These are phyloP conservation scores for Andricus grossulariae DNA, from an alignment of 1,140 invertebrate species.

Conservation along the genomic window DNA sequence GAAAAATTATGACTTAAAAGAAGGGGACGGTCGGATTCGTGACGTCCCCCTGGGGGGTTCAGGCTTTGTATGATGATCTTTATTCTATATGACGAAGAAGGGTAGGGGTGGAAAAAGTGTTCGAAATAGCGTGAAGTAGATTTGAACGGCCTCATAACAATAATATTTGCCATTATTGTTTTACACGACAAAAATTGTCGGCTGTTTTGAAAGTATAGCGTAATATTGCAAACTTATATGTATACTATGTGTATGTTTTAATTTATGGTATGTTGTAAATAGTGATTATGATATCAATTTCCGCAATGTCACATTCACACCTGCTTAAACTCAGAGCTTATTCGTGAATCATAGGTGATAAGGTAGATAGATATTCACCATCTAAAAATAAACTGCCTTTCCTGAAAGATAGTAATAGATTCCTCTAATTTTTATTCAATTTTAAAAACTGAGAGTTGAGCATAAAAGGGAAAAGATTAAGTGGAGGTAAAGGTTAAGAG, in stretches of 20 bases:
- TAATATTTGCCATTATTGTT: too few relatives aligned
- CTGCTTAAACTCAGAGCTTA: constrained; percentile 1
- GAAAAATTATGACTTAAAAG: too few relatives aligned
- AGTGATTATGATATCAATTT: constrained; percentile 1
- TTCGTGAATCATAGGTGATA: constrained; percentile 21
- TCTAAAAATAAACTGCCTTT: constrained; percentile 10
- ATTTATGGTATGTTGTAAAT: constrained; percentile 13
- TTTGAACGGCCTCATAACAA: too few relatives aligned
- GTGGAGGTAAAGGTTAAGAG: constrained; percentile 11
- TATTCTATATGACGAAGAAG: too few relatives aligned
- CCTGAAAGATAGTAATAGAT: constrained; percentile 15
- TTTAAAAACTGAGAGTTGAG: constrained; percentile 24
- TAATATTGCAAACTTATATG: too few relatives aligned
- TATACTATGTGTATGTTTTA: not conserved
- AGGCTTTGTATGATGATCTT: too few relatives aligned
- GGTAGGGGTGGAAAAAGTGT: too few relatives aligned
- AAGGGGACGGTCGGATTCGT: too few relatives aligned
- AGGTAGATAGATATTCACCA: constrained; percentile 22
- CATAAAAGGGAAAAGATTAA: constrained; percentile 27
- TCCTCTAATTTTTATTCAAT: constrained; percentile 2
- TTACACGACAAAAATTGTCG: too few relatives aligned
- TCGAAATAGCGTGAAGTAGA: too few relatives aligned
- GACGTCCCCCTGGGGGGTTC: too few relatives aligned
- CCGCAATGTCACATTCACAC: not conserved
- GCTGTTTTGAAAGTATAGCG: too few relatives aligned